Percentiles rank a stretch among this genome's conserved stretches.
phyloP scores from a whole-genome alignment of 2,113 vertebrate genomes.

The Psophia crepitans region DNA sequence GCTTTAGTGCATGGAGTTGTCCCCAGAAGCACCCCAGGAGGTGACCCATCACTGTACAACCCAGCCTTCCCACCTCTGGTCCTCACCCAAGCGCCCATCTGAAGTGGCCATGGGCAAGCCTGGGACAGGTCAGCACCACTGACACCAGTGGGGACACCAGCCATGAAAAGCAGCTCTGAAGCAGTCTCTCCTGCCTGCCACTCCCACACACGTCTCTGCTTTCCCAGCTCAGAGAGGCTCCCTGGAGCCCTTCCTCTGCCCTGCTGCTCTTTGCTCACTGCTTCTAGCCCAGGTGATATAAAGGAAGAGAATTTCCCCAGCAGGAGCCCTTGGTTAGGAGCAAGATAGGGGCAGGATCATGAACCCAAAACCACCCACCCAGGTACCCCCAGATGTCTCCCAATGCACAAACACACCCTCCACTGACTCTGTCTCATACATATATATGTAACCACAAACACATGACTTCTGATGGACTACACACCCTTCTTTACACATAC shows the following conservation, averaged over 20 bases:
- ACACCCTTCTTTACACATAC: neutral
- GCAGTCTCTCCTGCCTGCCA: neutral
- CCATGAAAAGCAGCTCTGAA: accelerated
- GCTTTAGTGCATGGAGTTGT: neutral
- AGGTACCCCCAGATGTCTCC: neutral
- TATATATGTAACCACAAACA: neutral
- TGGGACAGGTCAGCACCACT: neutral
- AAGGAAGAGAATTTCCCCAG: neutral
- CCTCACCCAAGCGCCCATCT: neutral
- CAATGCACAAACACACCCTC: neutral
- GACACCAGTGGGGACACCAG: neutral
- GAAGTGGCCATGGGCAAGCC: neutral
- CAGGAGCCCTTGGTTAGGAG: neutral
- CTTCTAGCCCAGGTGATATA: neutral
- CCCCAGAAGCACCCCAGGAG: neutral
- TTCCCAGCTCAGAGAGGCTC: neutral
- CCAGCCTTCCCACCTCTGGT: neutral
- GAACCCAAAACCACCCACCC: neutral
- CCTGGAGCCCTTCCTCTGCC: neutral
- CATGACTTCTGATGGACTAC: neutral
- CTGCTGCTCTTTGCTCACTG: neutral
- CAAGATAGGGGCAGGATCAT: neutral
- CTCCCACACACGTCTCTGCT: neutral
- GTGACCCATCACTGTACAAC: neutral
- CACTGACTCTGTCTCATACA: neutral